Evolutionary conservation across 2,113 vertebrate genomes (phyloP).

Genomic region (Coptodon bakossiorum): DNA sequence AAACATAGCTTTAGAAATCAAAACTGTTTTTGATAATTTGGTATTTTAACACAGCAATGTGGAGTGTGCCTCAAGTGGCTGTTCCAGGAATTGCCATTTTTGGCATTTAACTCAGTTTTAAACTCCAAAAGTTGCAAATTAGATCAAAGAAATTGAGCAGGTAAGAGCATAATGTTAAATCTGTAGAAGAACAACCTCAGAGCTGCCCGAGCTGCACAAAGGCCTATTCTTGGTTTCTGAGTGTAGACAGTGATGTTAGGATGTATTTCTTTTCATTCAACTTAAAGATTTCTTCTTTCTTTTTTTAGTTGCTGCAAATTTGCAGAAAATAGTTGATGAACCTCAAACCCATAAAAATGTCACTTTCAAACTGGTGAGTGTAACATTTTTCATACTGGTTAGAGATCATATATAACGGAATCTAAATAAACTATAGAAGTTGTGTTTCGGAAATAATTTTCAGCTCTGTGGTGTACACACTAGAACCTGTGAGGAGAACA

Average conservation of each 20-base stretch:
- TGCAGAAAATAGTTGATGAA: constrained; percentile 98
- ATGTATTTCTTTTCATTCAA: neutral
- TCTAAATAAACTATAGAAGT: neutral
- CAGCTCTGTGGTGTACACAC: neutral
- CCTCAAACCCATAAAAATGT: constrained; percentile 93
- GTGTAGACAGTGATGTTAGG: neutral
- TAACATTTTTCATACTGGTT: neutral
- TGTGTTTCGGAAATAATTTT: neutral
- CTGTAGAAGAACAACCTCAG: neutral
- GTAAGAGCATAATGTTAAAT: neutral
- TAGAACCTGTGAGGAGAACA: neutral
- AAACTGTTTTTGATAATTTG: neutral
- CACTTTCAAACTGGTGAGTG: constrained; percentile 96
- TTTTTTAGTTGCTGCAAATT: constrained; percentile 94
- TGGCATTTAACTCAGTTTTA: neutral
- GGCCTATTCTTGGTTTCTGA: neutral
- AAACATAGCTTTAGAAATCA: neutral
- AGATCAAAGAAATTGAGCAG: neutral
- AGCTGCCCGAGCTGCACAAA: neutral
- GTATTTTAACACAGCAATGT: neutral
- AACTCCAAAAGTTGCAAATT: neutral
- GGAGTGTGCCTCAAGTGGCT: neutral
- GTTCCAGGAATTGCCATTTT: neutral
- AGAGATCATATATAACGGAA: neutral
- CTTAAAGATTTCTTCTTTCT: constrained; percentile 4